These are phyloP conservation scores for Spea bombifrons DNA, from an alignment of 2,113 vertebrate genomes.

Conservation along the genomic window DNA sequence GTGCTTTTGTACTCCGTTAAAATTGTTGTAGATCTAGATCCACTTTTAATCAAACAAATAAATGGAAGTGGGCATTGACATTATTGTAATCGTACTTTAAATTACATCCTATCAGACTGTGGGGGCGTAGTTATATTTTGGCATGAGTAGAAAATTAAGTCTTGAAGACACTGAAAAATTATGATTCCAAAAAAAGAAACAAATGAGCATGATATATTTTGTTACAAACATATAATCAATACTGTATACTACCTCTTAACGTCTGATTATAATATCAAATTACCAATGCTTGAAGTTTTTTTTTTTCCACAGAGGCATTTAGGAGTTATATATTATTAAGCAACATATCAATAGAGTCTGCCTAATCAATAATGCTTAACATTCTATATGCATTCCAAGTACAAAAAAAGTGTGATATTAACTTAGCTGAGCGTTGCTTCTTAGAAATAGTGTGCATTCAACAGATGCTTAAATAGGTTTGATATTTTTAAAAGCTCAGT, in stretches of 20 bases:
- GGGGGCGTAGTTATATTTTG: too few relatives aligned
- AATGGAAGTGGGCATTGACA: too few relatives aligned
- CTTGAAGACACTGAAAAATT: not conserved
- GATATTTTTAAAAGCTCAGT: too few relatives aligned
- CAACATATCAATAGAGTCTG: constrained; percentile 46
- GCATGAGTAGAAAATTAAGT: not conserved
- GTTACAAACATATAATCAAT: constrained; percentile 41
- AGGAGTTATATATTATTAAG: constrained; percentile 53
- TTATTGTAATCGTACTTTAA: too few relatives aligned
- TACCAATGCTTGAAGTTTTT: constrained; percentile 39
- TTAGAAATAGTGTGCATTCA: not conserved
- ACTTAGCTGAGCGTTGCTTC: constrained; percentile 9
- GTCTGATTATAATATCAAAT: constrained; percentile 40
- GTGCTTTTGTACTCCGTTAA: too few relatives aligned
- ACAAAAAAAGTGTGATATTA: constrained; percentile 36
- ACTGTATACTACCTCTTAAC: constrained; percentile 42
- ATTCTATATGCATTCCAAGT: not conserved
- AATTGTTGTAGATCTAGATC: too few relatives aligned
- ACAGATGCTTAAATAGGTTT: too few relatives aligned
- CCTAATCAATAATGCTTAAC: constrained; percentile 53
- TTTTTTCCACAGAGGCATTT: constrained; percentile 48
- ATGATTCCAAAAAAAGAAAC: constrained; percentile 28
- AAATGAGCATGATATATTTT: constrained; percentile 12
- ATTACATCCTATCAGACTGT: too few relatives aligned
- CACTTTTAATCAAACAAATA: too few relatives aligned